phyloP scores from a whole-genome alignment of 2,888 invertebrate genomes.

The Choreutis nemorana region DNA sequence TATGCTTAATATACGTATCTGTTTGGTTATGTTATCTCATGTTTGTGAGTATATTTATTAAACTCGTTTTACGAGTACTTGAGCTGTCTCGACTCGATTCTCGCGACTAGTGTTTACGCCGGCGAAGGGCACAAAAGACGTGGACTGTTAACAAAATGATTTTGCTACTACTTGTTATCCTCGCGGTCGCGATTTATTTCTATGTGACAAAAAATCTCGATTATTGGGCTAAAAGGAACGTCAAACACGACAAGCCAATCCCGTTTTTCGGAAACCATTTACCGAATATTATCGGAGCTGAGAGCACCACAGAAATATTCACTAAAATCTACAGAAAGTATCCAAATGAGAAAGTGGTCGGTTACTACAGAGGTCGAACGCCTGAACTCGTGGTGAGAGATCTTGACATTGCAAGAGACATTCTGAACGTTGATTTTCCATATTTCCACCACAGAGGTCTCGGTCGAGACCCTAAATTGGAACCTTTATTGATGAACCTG shows the following conservation, averaged over 20 bases:
- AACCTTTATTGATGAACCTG: conserved; percentile 28
- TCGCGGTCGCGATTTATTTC: conserved; percentile 19
- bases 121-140: too few relatives aligned
- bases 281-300: conserved; percentile 20
- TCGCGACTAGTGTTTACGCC: too few relatives aligned
- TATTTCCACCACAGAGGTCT: conserved; percentile 27
- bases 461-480: conserved; percentile 21
- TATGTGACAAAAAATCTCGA: conserved; percentile 27
- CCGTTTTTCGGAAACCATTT: conserved; percentile 35
- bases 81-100: too few relatives aligned
- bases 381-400: conserved; percentile 37
- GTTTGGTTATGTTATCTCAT: too few relatives aligned
- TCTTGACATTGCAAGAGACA: conserved; percentile 25
- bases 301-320: conserved; percentile 22
- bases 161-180: conserved; percentile 11
- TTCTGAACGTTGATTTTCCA: conserved; percentile 26
- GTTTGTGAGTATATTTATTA: too few relatives aligned
- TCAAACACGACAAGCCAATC: conserved; percentile 30
- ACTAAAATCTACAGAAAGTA: conserved; percentile 32
- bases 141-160: too few relatives aligned
- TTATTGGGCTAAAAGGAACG: conserved; percentile 34
- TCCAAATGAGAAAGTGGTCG: conserved; percentile 36
- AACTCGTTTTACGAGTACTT: too few relatives aligned
- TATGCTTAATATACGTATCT: too few relatives aligned
- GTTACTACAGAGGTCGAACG: conserved; percentile 28